phyloP scores from a whole-genome alignment of 2,888 invertebrate genomes.

The Cyclophora punctaria region DNA sequence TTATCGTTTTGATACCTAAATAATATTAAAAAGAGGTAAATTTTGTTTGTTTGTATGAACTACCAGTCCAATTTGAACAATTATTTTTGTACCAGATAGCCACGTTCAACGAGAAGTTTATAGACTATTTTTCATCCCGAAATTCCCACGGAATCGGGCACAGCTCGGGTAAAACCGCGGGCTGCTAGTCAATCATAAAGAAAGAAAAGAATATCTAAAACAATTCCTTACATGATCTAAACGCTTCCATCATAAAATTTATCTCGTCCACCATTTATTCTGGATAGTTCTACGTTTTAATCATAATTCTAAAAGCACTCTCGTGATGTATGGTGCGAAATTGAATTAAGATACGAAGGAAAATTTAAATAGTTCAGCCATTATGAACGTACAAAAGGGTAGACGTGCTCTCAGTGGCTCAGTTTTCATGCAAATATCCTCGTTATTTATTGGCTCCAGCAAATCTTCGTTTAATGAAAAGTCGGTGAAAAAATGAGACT shows the following conservation, averaged over 20 bases:
- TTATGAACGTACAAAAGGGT: constrained; percentile 37
- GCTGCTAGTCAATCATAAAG: too few species aligned
- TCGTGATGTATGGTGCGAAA: constrained; percentile 34
- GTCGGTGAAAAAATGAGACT: too few species aligned
- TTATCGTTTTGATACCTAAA: too few species aligned
- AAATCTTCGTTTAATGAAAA: not conserved
- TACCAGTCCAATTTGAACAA: too few species aligned
- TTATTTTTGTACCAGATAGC: too few species aligned
- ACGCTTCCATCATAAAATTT: constrained; percentile 10
- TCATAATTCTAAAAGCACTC: constrained; percentile 27
- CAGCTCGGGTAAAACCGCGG: too few species aligned
- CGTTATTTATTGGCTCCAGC: constrained; percentile 30
- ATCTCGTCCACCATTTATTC: constrained; percentile 14
- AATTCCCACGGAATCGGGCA: too few species aligned
- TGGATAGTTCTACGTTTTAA: constrained; percentile 24
- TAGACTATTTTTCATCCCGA: too few species aligned
- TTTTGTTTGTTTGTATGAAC: too few species aligned
- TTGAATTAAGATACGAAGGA: constrained; percentile 53
- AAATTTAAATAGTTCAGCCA: constrained; percentile 59
- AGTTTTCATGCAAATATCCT: constrained; percentile 53
- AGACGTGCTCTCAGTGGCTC: constrained; percentile 32
- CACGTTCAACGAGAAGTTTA: too few species aligned
- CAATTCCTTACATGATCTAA: not conserved
- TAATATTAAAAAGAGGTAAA: too few species aligned
- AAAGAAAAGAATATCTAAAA: too few species aligned